Evolutionary conservation across 1,140 invertebrate species (phyloP).

Genomic region (Sarcophaga peregrina): DNA sequence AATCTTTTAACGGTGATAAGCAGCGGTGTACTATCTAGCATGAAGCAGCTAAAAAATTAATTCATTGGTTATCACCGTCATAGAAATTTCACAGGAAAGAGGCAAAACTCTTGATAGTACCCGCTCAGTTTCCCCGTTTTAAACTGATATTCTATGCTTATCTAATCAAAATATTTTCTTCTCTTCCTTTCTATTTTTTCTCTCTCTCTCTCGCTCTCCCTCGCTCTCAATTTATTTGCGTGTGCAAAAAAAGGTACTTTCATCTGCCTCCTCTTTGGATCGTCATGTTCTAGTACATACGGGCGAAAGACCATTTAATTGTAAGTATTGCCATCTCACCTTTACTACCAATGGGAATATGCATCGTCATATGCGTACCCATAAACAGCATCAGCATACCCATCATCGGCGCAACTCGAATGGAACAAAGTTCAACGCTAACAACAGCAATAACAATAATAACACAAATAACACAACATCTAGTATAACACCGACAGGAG

Average conservation of each 20-base stretch:
- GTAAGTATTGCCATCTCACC: slow-evolving; percentile 80
- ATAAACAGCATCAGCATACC: slow-evolving; percentile 68
- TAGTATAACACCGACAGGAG: slow-evolving; percentile 65
- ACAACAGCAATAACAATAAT: slow-evolving; percentile 45
- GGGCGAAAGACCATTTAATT: slow-evolving; percentile 81
- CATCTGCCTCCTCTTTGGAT: slow-evolving; percentile 82
- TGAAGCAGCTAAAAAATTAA: too few species aligned
- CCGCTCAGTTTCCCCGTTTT: background rate
- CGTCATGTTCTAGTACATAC: slow-evolving; percentile 81
- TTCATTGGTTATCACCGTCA: too few species aligned
- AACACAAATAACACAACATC: slow-evolving; percentile 67
- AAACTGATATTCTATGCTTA: background rate
- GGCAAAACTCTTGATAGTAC: background rate
- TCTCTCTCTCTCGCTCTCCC: background rate
- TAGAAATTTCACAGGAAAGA: background rate
- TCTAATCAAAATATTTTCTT: background rate
- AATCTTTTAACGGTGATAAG: too few species aligned
- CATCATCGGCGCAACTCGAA: slow-evolving; percentile 54
- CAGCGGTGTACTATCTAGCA: too few species aligned
- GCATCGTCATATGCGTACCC: slow-evolving; percentile 84
- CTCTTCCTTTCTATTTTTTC: slow-evolving; percentile 29
- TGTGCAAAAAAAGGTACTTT: slow-evolving; percentile 70
- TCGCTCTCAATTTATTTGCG: background rate
- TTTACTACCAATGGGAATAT: slow-evolving; percentile 92
- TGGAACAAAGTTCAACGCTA: slow-evolving; percentile 46